These are phyloP conservation scores for Endomychus coccineus DNA, from an alignment of 2,888 invertebrate species.

Conservation along the genomic window DNA sequence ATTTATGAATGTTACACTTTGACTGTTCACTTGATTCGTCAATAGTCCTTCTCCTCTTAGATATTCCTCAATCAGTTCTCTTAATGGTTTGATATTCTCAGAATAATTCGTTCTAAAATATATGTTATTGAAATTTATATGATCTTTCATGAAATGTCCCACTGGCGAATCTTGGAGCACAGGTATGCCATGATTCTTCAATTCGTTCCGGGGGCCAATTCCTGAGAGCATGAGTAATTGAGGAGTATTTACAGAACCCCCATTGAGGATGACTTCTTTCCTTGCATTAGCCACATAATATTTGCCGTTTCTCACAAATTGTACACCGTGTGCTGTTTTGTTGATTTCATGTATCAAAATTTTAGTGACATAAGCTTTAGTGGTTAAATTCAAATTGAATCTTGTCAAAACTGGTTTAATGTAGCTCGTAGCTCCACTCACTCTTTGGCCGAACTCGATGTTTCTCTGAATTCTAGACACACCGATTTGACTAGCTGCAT, in stretches of 20 bases:
- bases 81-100: slow-evolving; percentile 7
- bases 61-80: slow-evolving; percentile 38
- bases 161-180: slow-evolving; percentile 46
- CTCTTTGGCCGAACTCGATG: slow-evolving; percentile 17
- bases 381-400: slow-evolving; percentile 52
- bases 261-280: slow-evolving; percentile 58
- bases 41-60: slow-evolving; percentile 46
- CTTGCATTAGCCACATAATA: slow-evolving; percentile 39
- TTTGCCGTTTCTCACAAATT: slow-evolving; percentile 36
- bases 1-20: slow-evolving; percentile 5
- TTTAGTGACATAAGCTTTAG: slow-evolving; percentile 50
- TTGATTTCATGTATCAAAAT: slow-evolving; percentile 45
- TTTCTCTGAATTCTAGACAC: slow-evolving; percentile 17
- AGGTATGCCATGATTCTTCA: slow-evolving; percentile 44
- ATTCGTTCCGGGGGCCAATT: slow-evolving; percentile 49
- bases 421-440: slow-evolving; percentile 58
- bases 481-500: slow-evolving; percentile 31
- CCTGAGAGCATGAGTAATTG: slow-evolving; percentile 65
- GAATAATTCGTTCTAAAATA: slow-evolving; percentile 17
- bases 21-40: slow-evolving; percentile 20
- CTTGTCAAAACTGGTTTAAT: slow-evolving; percentile 48
- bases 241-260: slow-evolving; percentile 59
- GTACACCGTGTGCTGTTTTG: slow-evolving; percentile 44
- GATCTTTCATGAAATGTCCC: slow-evolving; percentile 53
- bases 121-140: slow-evolving; percentile 36